Conservation (phyloP, 2,888 invertebrate genomes). For the Neoitamus cyanurus region DNA sequence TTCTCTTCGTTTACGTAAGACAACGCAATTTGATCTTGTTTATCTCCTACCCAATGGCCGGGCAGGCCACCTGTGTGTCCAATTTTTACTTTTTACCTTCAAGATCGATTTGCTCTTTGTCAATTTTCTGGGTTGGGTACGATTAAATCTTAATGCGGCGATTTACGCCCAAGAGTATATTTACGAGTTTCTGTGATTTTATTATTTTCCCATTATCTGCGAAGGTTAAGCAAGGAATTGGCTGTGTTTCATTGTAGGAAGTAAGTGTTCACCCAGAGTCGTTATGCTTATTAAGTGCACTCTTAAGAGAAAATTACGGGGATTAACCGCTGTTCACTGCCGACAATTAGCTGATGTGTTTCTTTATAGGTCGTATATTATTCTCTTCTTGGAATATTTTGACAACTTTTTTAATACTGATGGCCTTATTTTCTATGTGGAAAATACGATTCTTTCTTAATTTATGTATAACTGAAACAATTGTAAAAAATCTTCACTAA, state of each 20-base stretch:
- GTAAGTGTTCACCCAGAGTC: neutral
- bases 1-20: neutral
- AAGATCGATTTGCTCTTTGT: neutral
- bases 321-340: neutral
- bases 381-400: too few relatives aligned
- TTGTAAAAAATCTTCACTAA: too few relatives aligned
- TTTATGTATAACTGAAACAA: too few relatives aligned
- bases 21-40: neutral
- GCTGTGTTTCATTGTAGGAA: neutral
- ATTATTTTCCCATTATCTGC: slow-evolving; percentile 22
- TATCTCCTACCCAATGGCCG: neutral
- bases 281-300: neutral
- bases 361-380: neutral
- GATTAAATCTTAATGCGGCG: slow-evolving; percentile 9
- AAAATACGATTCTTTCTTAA: too few relatives aligned
- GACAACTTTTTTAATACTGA: too few relatives aligned
- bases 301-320: neutral
- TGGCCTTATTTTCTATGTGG: too few relatives aligned
- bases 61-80: slow-evolving; percentile 17
- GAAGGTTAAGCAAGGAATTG: slow-evolving; percentile 4
- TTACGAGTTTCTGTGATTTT: slow-evolving; percentile 8
- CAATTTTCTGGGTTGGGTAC: neutral
- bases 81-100: neutral
- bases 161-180: slow-evolving; percentile 13
- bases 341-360: neutral